phyloP scores from a whole-genome alignment of 2,797 vertebrate species.

The Dendrocincla tyrannina region DNA sequence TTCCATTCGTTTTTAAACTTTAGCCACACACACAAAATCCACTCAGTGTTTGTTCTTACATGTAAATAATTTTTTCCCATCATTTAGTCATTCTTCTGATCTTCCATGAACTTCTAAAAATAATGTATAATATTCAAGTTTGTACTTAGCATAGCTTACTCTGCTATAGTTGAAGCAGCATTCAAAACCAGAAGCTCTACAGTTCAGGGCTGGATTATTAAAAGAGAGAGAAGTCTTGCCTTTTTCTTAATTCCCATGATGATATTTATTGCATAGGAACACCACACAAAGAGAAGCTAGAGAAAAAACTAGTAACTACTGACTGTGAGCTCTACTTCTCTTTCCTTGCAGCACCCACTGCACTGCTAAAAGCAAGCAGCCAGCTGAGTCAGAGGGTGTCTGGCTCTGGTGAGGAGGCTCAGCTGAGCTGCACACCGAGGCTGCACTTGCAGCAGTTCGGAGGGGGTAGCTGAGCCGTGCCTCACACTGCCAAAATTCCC shows the following conservation, averaged over 20 bases:
- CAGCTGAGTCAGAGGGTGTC: neutral
- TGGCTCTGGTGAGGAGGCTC: neutral
- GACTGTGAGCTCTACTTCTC: neutral
- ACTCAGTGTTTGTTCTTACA: neutral
- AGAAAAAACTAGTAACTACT: neutral
- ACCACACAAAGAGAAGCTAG: neutral
- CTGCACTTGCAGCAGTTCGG: neutral
- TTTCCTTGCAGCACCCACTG: neutral
- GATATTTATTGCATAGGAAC: neutral
- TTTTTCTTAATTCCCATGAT: neutral
- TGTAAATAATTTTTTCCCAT: neutral
- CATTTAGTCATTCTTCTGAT: neutral
- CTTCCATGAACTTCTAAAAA: neutral
- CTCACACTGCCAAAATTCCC: neutral
- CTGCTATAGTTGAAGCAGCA: neutral
- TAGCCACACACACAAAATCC: neutral
- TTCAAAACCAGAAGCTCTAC: neutral
- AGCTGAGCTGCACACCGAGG: neutral
- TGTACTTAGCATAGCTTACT: neutral
- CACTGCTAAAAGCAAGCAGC: neutral
- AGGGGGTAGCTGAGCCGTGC: neutral
- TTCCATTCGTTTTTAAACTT: neutral
- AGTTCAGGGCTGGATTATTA: neutral
- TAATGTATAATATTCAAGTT: neutral
- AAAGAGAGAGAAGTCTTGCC: neutral